These are phyloP conservation scores for Dascillus cervinus DNA, from an alignment of 2,888 invertebrate species.

Conservation along the genomic window DNA sequence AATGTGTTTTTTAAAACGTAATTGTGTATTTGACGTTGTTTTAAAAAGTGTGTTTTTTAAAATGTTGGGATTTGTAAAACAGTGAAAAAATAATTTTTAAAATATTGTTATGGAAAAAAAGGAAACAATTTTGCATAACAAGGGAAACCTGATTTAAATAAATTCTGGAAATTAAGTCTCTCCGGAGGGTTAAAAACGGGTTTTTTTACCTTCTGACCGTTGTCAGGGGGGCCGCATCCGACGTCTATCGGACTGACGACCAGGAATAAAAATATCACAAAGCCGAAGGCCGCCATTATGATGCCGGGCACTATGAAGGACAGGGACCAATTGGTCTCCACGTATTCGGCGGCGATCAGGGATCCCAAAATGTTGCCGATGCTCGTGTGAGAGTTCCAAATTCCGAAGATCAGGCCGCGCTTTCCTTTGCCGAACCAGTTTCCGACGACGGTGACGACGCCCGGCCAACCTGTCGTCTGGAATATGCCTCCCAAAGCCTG, in stretches of 20 bases:
- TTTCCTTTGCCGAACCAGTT: slow-evolving; percentile 95
- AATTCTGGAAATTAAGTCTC: too few relatives aligned
- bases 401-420: slow-evolving; percentile 84
- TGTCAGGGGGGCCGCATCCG: slow-evolving; percentile 48
- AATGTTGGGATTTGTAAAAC: too few relatives aligned
- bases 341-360: slow-evolving; percentile 80
- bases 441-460: slow-evolving; percentile 87
- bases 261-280: slow-evolving; percentile 73
- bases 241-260: slow-evolving; percentile 76
- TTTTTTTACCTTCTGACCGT: too few relatives aligned
- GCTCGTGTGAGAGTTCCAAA: slow-evolving; percentile 97
- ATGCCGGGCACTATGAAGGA: slow-evolving; percentile 89
- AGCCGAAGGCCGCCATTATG: slow-evolving; percentile 65
- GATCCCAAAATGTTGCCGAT: slow-evolving; percentile 87
- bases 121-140: too few relatives aligned
- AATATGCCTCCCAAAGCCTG: slow-evolving; percentile 75
- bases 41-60: too few relatives aligned
- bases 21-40: too few relatives aligned
- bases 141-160: too few relatives aligned
- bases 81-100: too few relatives aligned
- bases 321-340: slow-evolving; percentile 80
- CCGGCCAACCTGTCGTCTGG: slow-evolving; percentile 96
- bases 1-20: too few relatives aligned
- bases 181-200: too few relatives aligned
- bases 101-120: too few relatives aligned